Conservation (phyloP, 2,797 vertebrate genomes). For the Platyrinchus mystaceus region DNA sequence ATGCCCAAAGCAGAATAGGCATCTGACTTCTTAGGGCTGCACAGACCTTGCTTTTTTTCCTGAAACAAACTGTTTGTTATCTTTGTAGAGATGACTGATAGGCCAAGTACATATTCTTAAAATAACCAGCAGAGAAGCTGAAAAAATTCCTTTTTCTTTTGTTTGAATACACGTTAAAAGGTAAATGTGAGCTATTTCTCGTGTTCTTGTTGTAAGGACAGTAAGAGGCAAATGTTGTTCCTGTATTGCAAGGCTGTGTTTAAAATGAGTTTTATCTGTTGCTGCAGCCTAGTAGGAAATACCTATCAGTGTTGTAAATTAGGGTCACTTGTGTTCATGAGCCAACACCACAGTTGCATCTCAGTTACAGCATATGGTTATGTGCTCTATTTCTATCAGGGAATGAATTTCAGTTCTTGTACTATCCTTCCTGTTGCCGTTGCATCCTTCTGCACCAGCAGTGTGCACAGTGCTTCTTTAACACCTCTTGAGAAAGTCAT, state of each 20-base stretch:
- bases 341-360: background rate
- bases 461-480: background rate
- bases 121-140: background rate
- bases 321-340: background rate
- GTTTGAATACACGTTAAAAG: background rate
- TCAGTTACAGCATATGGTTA: background rate
- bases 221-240: background rate
- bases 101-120: background rate
- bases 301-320: background rate
- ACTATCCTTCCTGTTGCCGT: background rate
- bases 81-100: background rate
- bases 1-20: background rate
- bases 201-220: background rate
- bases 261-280: background rate
- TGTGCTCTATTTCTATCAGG: conserved; percentile 2
- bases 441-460: background rate
- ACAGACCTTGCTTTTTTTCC: background rate
- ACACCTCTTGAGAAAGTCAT: background rate
- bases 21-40: background rate
- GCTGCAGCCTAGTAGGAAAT: background rate
- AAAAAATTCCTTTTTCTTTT: background rate
- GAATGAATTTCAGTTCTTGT: conserved; percentile 8
- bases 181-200: background rate
- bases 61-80: background rate
- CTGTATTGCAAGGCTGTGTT: background rate